Percentiles rank a stretch among this genome's conserved stretches.
phyloP scores from a whole-genome alignment of 2,113 vertebrate genomes.

The Actinemys pallida region DNA sequence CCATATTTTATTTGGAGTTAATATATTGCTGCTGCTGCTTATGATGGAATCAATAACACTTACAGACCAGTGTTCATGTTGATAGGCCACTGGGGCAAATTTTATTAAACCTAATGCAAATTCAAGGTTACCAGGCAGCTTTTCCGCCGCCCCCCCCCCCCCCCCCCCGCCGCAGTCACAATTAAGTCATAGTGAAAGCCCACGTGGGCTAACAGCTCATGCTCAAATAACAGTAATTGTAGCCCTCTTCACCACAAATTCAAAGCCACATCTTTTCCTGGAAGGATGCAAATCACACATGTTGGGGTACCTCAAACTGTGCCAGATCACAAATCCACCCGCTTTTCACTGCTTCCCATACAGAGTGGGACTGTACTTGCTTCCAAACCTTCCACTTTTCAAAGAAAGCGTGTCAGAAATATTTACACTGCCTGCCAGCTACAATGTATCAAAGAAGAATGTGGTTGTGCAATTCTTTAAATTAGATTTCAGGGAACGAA shows the following conservation, averaged over 20 bases:
- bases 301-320: neutral
- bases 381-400: neutral
- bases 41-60: neutral
- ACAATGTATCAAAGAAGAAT: neutral
- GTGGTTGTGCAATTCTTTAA: neutral
- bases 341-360: neutral
- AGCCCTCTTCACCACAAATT: neutral
- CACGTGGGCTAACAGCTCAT: rapidly evolving
- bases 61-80: neutral
- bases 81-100: neutral
- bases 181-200: neutral
- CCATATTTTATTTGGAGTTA: neutral
- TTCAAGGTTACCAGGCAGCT: neutral
- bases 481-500: neutral
- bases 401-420: neutral
- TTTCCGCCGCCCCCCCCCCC: neutral
- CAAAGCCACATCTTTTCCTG: neutral
- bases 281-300: neutral
- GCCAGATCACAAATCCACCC: neutral
- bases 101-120: neutral
- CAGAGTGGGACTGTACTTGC: neutral
- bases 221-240: neutral
- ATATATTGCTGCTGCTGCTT: neutral
- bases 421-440: neutral
- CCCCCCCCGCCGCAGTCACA: too few species aligned